Base-by-base conservation (phyloP, 2,888 invertebrate genomes). In the Nudaria mundana region DNA sequence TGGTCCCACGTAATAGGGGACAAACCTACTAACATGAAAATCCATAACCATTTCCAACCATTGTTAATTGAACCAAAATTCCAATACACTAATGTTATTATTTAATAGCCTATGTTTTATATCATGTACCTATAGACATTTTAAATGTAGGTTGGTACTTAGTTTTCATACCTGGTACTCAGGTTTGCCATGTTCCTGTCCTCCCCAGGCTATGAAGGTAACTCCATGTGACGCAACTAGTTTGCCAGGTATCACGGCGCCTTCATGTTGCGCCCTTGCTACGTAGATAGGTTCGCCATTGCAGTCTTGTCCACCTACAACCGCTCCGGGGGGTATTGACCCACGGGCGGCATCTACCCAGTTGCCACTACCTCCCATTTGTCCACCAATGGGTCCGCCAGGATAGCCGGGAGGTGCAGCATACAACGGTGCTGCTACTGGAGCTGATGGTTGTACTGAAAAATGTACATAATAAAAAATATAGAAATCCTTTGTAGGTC, bases 191-290 rank as follows among this genome's bases (percentile, higher is more conserved):
- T 96, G 94, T 68, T 97, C 97, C 23, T 81, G 86, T 11, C 96
- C 96, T 3, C 96, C 96, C 94, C 95, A 97, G 12, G 96, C 90
- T 2, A 96, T 81, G 68, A 94, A 96, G 10, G 93, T 92, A 26
- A 93, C 92, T 15, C 94, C 93, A 67, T 97, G 96, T 8, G 94
- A 92, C 4, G 93, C 90, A 37, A 93, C 91, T 26, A 95, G 76
- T 79, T 97, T 96, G 37, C 97, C 97, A 31, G 97, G 96, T 51
- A 97, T 88, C 28, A 94, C 74, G 34, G 93, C 95, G 8, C 95
- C 95, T 63, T 94, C 94, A 69, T 95, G 95, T 33, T 88, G 87
- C 0, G 95, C 94, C 53, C 97, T 90, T 20, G 93, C 92, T 1
- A 95, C 91, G 71, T 90, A 94, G 22, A 94, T 58, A 3, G 90